Percentiles rank a stretch among this genome's conserved stretches.
These are phyloP conservation scores for human (Homo sapiens) DNA, from an alignment of 2,113 vertebrate genomes.

Conservation along the genomic window DNA sequence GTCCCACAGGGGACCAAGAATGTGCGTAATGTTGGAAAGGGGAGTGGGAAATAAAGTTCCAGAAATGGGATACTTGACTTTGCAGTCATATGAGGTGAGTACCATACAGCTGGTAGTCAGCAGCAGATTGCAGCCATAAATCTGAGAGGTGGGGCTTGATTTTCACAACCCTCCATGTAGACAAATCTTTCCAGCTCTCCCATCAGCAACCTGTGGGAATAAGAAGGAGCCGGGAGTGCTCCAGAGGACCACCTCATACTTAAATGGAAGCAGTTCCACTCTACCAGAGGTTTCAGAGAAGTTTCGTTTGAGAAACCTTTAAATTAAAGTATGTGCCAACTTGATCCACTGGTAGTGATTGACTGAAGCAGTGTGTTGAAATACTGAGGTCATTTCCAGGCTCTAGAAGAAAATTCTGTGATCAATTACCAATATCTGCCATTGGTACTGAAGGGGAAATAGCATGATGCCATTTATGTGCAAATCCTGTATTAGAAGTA, in stretches of 20 bases:
- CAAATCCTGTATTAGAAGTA: not conserved
- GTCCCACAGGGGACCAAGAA: not conserved
- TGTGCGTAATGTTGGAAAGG: not conserved
- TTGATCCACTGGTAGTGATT: not conserved
- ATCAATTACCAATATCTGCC: not conserved
- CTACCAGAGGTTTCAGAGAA: not conserved
- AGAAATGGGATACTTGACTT: not conserved
- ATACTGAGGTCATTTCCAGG: not conserved
- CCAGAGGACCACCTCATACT: not conserved
- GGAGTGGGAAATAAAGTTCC: not conserved
- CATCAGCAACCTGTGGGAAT: not conserved
- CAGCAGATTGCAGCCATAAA: not conserved
- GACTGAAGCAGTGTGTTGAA: not conserved
- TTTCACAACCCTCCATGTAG: not conserved
- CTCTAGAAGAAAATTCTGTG: not conserved
- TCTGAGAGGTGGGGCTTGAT: not conserved
- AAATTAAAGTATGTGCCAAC: not conserved
- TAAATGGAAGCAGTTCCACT: not conserved
- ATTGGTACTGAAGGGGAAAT: not conserved
- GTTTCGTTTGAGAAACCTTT: not conserved
- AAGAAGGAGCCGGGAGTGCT: not conserved
- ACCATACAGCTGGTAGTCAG: not conserved
- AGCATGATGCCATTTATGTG: no score
- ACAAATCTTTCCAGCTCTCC: not conserved
- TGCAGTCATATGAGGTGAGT: not conserved